Base-by-base conservation (phyloP, 2,888 invertebrate species). In the Caenorhabditis sp. region DNA sequence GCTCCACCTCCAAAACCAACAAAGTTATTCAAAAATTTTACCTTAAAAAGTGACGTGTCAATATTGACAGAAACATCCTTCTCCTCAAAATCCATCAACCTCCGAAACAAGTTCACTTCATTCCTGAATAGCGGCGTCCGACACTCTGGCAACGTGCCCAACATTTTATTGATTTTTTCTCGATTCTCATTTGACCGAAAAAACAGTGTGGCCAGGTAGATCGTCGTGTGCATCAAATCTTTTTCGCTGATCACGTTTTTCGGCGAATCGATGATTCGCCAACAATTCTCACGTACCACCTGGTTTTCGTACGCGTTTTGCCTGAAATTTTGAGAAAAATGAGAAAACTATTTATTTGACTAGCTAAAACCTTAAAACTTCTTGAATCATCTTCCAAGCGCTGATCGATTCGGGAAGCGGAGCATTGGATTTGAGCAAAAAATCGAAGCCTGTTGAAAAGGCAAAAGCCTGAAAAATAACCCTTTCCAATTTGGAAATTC, bases 351-450 rank as follows among this genome's bases (percentile, higher is more conserved):
- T 43, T 17, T 43, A 43, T 21, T n/a, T 21, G n/a, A n/a, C 57
- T 59, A 60, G 51, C 37, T 26, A 17, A 58, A 70, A 70, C 71
- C 72, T 67, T 67, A 72, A 58, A 68, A 72, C 67, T 65, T 72
- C 72, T 19, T 60, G 31, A 53, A 53, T 1, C 3, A 21, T 53
- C 2, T 21, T 53, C 53, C 21, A 53, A 4, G 21, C 2, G 3
- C 14, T 17, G 12, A 43, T 5, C 17, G 6, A 12, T 3, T 43
- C 14, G 14, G 43, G 43, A 10, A 43, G 12, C 14, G 5, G 17
- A 43, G 12, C 43, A 6, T 43, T 43, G 12, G n/a, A n/a, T 43
- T 43, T 10, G 43, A 43, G 43, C 24, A 53, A 21, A 21, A 21
- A 53, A 21, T 51, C 21, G 12, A 4, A n/a, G 21, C 1, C 4